Evolutionary conservation across 2,113 vertebrate genomes (phyloP).

Genomic region (Sisor rabdophorus): DNA sequence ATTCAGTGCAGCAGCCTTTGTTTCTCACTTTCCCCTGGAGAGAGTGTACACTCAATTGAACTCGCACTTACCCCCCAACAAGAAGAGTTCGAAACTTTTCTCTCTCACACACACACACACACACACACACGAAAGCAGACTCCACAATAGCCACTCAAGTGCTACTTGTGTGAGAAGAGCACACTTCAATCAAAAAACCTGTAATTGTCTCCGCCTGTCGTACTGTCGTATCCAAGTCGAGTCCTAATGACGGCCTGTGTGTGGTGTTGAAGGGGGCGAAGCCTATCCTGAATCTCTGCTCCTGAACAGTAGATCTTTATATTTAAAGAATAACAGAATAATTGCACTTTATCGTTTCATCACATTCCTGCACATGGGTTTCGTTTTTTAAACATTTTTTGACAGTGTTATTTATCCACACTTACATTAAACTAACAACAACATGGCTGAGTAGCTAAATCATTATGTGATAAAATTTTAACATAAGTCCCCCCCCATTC

Average conservation of each 20-base stretch:
- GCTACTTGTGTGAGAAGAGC: slow-evolving; percentile 34
- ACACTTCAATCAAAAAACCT: slow-evolving; percentile 17
- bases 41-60: background rate
- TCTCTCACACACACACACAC: slow-evolving; percentile 6
- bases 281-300: background rate
- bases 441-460: too few species aligned
- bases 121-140: slow-evolving; percentile 18
- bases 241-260: slow-evolving; percentile 1
- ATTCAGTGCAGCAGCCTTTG: slow-evolving; percentile 30
- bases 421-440: too few species aligned
- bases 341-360: background rate
- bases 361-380: background rate
- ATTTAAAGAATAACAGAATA: too few species aligned
- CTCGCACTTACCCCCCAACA: background rate
- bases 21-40: slow-evolving; percentile 10
- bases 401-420: too few species aligned
- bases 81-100: background rate
- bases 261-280: background rate
- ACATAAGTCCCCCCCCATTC: too few species aligned
- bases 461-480: too few species aligned
- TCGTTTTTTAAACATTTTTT: background rate
- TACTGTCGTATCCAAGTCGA: background rate
- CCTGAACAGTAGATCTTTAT: background rate
- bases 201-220: background rate
- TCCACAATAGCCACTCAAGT: slow-evolving; percentile 22